Percentiles rank a stretch among this genome's conserved stretches.
These are phyloP conservation scores for Coenonympha glycerion DNA, from an alignment of 2,888 invertebrate genomes.

Conservation along the genomic window DNA sequence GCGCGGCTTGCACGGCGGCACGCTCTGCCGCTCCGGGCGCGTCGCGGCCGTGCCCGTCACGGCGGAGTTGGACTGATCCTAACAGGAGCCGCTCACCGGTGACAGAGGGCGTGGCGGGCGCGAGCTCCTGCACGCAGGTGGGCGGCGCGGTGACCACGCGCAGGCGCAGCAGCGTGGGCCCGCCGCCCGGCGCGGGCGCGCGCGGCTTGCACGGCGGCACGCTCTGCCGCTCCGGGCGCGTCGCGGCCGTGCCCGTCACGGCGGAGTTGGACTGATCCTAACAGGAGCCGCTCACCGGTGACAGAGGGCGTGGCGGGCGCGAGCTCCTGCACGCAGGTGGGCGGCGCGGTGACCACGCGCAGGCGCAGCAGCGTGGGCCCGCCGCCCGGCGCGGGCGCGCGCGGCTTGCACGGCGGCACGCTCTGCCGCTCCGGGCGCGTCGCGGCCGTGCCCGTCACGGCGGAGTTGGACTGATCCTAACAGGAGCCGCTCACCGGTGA, in stretches of 20 bases:
- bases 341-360: slow-evolving; percentile 80
- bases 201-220: slow-evolving; percentile 65
- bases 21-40: slow-evolving; percentile 63
- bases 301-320: slow-evolving; percentile 40
- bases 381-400: slow-evolving; percentile 60
- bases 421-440: slow-evolving; percentile 67
- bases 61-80: slow-evolving; percentile 53
- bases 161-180: slow-evolving; percentile 82
- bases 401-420: slow-evolving; percentile 63
- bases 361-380: slow-evolving; percentile 84
- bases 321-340: slow-evolving; percentile 76
- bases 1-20: slow-evolving; percentile 63
- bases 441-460: no score
- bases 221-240: slow-evolving; percentile 65
- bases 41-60: slow-evolving; percentile 34
- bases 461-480: no score
- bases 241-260: no score
- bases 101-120: slow-evolving; percentile 40
- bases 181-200: slow-evolving; percentile 64
- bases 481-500: slow-evolving; percentile 44
- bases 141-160: slow-evolving; percentile 81
- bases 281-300: slow-evolving; percentile 38
- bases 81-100: slow-evolving; percentile 38
- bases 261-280: no score
- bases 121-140: slow-evolving; percentile 74